phyloP scores from a whole-genome alignment of 1,140 invertebrate species.

The Papilio aristodemus region DNA sequence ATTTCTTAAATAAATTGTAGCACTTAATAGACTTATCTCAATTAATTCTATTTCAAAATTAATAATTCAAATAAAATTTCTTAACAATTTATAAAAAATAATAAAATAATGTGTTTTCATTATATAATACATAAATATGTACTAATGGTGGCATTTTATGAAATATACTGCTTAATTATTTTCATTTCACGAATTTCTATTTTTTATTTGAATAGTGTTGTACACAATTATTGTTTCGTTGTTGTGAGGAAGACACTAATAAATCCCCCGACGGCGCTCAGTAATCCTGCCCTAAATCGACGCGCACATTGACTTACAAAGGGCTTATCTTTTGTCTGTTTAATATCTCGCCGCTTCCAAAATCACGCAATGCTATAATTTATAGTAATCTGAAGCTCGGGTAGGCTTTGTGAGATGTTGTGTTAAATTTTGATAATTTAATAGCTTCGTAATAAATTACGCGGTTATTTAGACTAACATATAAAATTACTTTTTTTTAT shows the following conservation, averaged over 20 bases:
- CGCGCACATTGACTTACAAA: slow-evolving; percentile 32
- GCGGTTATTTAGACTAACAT: neutral
- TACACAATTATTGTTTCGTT: slow-evolving; percentile 6
- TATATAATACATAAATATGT: too few relatives aligned
- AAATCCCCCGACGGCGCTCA: neutral
- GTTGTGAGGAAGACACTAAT: neutral
- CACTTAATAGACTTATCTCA: too few relatives aligned
- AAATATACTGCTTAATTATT: too few relatives aligned
- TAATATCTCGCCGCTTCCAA: slow-evolving; percentile 20
- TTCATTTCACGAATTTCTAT: too few relatives aligned
- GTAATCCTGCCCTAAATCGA: slow-evolving; percentile 27
- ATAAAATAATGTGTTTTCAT: too few relatives aligned
- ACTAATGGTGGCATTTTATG: too few relatives aligned
- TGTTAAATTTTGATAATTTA: slow-evolving; percentile 17
- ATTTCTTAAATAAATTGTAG: too few relatives aligned
- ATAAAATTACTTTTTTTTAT: neutral
- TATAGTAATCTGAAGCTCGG: slow-evolving; percentile 28
- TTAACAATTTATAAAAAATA: too few relatives aligned
- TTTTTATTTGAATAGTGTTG: too few relatives aligned
- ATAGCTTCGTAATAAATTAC: neutral
- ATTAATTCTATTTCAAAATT: too few relatives aligned
- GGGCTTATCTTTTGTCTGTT: slow-evolving; percentile 32
- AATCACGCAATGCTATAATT: slow-evolving; percentile 26
- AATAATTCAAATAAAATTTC: too few relatives aligned
- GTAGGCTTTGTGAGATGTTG: neutral